Evolutionary conservation across 2,888 invertebrate genomes (phyloP).

Genomic region (Eristalinus aeneus): DNA sequence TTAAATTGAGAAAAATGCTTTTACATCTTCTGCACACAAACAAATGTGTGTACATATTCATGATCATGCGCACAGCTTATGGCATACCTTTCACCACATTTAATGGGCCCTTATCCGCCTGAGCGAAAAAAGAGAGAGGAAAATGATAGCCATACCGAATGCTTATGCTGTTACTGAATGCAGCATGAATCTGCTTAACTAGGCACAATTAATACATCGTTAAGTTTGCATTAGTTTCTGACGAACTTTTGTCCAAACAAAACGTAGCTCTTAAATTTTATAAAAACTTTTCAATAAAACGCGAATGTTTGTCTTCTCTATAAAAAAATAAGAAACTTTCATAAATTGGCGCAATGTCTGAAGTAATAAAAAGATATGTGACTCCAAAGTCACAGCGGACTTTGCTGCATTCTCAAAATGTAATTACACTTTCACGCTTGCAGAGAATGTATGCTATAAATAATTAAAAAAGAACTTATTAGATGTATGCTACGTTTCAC

Average conservation of each 20-base stretch:
- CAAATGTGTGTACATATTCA: neutral
- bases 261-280: neutral
- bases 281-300: neutral
- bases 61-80: neutral
- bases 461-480: too few species aligned
- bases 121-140: neutral
- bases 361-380: too few species aligned
- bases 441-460: too few species aligned
- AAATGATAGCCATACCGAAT: neutral
- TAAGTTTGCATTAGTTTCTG: neutral
- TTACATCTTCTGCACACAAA: neutral
- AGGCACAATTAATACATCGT: neutral
- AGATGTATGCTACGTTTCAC: too few species aligned
- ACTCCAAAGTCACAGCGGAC: too few species aligned
- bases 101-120: neutral
- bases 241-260: neutral
- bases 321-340: neutral
- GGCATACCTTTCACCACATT: neutral
- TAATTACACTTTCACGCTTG: too few species aligned
- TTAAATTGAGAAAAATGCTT: neutral
- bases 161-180: neutral
- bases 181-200: neutral
- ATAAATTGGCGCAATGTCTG: neutral
- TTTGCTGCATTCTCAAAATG: too few species aligned
- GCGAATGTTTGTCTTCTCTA: neutral